These are phyloP conservation scores for Gandaritis pyraliata DNA, from an alignment of 2,888 invertebrate species.

Conservation along the genomic window DNA sequence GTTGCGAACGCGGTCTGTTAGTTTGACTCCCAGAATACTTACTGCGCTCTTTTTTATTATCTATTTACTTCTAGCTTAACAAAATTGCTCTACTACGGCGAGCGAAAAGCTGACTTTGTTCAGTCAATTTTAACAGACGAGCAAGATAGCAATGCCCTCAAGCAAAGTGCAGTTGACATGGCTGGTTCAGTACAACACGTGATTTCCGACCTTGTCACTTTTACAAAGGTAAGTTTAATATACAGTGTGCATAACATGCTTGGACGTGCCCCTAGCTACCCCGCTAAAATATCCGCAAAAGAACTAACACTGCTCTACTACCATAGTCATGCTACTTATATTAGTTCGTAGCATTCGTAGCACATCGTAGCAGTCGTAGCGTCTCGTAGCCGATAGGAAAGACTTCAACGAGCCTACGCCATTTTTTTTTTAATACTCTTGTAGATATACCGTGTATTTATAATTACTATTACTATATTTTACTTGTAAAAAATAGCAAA, in stretches of 20 bases:
- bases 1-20: too few relatives aligned
- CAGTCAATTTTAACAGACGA: constrained; percentile 66
- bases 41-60: too few relatives aligned
- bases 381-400: constrained; percentile 14
- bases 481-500: too few relatives aligned
- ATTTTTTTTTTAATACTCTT: too few relatives aligned
- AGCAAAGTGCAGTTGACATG: constrained; percentile 58
- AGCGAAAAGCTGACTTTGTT: constrained; percentile 60
- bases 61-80: constrained; percentile 20
- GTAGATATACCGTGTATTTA: too few relatives aligned
- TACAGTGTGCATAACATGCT: not conserved
- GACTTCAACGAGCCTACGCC: constrained; percentile 19
- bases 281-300: too few relatives aligned
- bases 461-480: too few relatives aligned
- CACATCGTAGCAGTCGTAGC: constrained; percentile 17
- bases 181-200: constrained; percentile 49
- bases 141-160: constrained; percentile 57
- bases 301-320: too few relatives aligned
- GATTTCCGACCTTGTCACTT: constrained; percentile 62
- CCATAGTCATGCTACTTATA: too few relatives aligned
- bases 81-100: constrained; percentile 54
- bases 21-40: too few relatives aligned
- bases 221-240: constrained; percentile 62
- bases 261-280: too few relatives aligned
- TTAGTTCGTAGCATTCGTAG: constrained; percentile 8